Evolutionary conservation across 2,113 vertebrate species (phyloP), one percentile per base, ranked within the genome.

Genomic region (Centropus bengalensis): DNA sequence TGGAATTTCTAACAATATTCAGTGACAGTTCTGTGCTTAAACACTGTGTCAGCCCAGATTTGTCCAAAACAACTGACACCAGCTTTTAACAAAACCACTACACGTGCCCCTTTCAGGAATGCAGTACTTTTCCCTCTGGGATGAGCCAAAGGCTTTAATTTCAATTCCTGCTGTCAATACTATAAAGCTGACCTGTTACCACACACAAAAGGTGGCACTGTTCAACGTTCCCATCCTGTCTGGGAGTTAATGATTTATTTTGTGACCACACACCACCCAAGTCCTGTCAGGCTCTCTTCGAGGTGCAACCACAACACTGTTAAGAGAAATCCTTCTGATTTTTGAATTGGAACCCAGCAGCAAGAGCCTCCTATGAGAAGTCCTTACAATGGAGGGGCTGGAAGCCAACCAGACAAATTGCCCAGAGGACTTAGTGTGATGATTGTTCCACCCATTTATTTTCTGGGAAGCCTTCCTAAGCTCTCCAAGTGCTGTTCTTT

Each of bases 161-260:
- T 13, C 8, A 64, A 95, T 66, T 83, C 33, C 47, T 51, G 69
- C 88, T 94, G 55, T 87, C 79, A 71, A 42, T 59, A 76, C 75
- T 24, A 30, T 40, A 47, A 19, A 32, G 63, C 26, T 16, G 20
- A 58, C 47, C 84, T 13, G 17, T 4, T 38, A 69, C 21, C 55
- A 21, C 20, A 2, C 71, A 85, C 58, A 62, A 58, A 79, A 81
- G 63, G 54, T 58, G 24, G 54, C 6, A 0, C 0, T 52, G 83
- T 71, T 64, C 66, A 24, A 10, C 1, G 1, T 12, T 40, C 69
- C 21, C 62, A 32, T 38, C 23, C 22, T 33, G 49, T 55, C 1
- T 5, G 7, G 8, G n/a, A 60, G 45, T 10, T 78, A 18, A 14
- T 4, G 14, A 16, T 74, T 14, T 69, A 27, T 12, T 51, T 67